A percentile compares a stretch with the other conserved stretches of the same genome.
Conservation (phyloP, 2,888 invertebrate species). For the Eucera pruinosa region DNA sequence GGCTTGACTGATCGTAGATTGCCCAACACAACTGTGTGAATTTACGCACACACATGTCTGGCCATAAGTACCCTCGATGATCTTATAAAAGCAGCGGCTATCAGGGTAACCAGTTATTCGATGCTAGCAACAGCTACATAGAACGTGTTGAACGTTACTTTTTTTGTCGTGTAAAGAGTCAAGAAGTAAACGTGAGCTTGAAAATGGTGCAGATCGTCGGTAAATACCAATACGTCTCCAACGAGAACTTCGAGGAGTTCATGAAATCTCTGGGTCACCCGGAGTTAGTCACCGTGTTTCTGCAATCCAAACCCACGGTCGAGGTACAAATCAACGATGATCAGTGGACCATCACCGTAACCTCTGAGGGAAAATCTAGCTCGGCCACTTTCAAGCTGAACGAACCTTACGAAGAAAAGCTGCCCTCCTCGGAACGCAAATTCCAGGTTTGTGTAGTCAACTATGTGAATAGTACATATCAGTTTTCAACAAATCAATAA, state of each 20-base stretch:
- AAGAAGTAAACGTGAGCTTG: neutral
- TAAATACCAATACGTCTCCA: slow-evolving; percentile 79
- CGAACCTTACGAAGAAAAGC: slow-evolving; percentile 80
- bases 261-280: slow-evolving; percentile 76
- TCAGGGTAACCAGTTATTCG: slow-evolving; percentile 25
- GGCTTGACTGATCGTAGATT: slow-evolving; percentile 60
- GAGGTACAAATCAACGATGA: slow-evolving; percentile 76
- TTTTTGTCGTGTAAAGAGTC: neutral
- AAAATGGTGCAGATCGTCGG: slow-evolving; percentile 81
- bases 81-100: slow-evolving; percentile 65
- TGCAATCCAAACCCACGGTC: slow-evolving; percentile 77
- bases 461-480: neutral
- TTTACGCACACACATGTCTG: neutral
- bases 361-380: slow-evolving; percentile 76
- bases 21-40: slow-evolving; percentile 18
- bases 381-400: slow-evolving; percentile 79
- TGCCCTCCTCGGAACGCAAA: slow-evolving; percentile 77
- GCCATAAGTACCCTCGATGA: slow-evolving; percentile 41
- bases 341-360: slow-evolving; percentile 77
- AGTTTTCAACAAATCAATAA: neutral
- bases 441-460: slow-evolving; percentile 76
- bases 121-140: slow-evolving; percentile 26
- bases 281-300: slow-evolving; percentile 73
- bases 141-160: neutral
- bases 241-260: slow-evolving; percentile 82